Evolutionary conservation across 2,113 vertebrate genomes (phyloP).

Genomic region (Ciconia stormi): DNA sequence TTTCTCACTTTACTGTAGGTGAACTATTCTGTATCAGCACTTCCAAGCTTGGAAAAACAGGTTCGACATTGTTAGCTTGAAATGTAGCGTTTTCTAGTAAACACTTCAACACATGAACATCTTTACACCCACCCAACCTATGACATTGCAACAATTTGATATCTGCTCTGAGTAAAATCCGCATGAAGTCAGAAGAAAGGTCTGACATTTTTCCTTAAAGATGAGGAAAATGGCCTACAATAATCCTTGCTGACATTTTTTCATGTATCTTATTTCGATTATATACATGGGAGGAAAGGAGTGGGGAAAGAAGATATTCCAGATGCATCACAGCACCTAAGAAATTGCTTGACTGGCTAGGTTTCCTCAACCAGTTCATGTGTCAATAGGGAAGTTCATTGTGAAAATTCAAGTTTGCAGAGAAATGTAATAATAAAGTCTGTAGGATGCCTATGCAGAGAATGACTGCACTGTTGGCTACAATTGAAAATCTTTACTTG

Average conservation of each 20-base stretch:
- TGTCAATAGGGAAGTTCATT: neutral
- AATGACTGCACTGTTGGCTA: neutral
- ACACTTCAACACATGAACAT: neutral
- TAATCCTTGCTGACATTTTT: neutral
- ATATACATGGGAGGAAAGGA: neutral
- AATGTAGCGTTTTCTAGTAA: neutral
- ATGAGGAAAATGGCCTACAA: neutral
- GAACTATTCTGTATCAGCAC: neutral
- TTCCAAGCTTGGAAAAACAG: neutral
- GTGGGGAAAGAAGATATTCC: neutral
- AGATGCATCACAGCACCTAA: neutral
- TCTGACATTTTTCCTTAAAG: neutral
- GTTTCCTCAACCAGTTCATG: neutral
- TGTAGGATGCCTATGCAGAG: neutral
- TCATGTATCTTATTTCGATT: neutral
- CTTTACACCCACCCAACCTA: neutral
- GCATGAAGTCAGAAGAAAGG: neutral
- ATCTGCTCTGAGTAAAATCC: neutral
- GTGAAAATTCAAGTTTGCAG: neutral
- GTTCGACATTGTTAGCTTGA: neutral
- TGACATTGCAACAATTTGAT: neutral
- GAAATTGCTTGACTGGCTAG: neutral
- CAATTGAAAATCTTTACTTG: neutral
- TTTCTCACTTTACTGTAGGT: neutral
- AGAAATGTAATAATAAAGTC: neutral